Percentiles rank a stretch among this genome's conserved stretches.
Evolutionary conservation across 2,113 vertebrate genomes (phyloP).

Genomic region (Gopherus flavomarginatus): DNA sequence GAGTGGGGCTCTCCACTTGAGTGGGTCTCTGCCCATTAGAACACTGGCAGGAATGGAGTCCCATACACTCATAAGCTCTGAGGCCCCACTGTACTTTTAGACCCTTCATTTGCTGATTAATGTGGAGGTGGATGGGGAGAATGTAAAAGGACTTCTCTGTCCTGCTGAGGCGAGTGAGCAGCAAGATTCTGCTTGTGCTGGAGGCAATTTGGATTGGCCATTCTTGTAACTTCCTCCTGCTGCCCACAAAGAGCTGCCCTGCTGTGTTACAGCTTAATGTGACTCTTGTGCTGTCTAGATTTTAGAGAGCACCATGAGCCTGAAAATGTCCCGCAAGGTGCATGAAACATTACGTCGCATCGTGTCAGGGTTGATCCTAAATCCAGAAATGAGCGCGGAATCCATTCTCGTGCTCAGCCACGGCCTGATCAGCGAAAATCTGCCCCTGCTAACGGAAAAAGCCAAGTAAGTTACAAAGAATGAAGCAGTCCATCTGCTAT

Average conservation of each 20-base stretch:
- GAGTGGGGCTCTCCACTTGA: not conserved
- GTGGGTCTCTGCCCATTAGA: not conserved
- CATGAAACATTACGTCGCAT: conserved; percentile 88
- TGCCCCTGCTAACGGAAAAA: conserved; percentile 91
- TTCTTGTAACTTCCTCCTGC: not conserved
- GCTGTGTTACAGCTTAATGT: not conserved
- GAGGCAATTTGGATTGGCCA: not conserved
- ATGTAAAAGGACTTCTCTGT: not conserved
- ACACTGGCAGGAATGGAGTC: not conserved
- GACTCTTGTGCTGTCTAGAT: conserved; percentile 76
- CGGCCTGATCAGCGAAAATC: conserved; percentile 92
- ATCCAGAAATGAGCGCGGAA: conserved; percentile 85
- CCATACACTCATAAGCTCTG: not conserved
- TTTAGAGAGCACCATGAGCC: conserved; percentile 87
- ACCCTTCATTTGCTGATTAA: not conserved
- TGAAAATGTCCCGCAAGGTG: conserved; percentile 91
- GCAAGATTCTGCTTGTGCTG: not conserved
- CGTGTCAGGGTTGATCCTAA: conserved; percentile 88
- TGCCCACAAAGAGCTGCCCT: not conserved
- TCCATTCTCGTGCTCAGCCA: conserved; percentile 92
- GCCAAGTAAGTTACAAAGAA: conserved; percentile 84
- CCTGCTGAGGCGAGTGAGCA: not conserved
- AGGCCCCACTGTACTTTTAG: not conserved
- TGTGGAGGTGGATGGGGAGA: not conserved
- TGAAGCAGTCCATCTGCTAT: not conserved